Percentiles rank a stretch among this genome's conserved stretches.
Conservation (phyloP, 2,888 invertebrate genomes). For the Smittia aterrima region DNA sequence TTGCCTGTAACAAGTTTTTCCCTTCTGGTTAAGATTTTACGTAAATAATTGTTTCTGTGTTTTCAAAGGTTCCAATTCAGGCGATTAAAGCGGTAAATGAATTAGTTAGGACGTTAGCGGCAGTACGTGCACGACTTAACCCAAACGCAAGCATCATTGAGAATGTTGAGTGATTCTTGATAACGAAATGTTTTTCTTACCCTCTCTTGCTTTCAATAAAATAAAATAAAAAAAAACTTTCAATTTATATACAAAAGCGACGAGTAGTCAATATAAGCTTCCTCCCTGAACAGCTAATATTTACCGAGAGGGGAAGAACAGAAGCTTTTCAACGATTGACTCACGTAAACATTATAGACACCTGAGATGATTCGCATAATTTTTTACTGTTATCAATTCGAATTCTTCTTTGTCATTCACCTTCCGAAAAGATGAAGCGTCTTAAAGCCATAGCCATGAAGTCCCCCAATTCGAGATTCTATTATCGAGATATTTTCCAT, state of each 20-base stretch:
- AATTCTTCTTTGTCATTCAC: neutral
- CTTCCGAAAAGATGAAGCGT: neutral
- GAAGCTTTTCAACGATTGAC: no score
- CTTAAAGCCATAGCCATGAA: no score
- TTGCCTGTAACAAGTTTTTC: no score
- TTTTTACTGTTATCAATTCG: neutral
- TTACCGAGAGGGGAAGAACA: no score
- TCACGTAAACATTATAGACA: neutral
- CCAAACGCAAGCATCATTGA: neutral
- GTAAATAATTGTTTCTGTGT: neutral
- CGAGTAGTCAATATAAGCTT: no score
- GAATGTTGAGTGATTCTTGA: neutral
- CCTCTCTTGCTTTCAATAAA: no score
- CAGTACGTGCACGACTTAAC: neutral
- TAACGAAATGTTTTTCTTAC: no score
- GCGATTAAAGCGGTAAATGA: neutral
- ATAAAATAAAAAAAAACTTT: no score
- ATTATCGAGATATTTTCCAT: no score
- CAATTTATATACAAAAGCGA: no score
- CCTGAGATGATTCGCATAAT: slow-evolving; percentile 6
- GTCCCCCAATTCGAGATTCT: no score
- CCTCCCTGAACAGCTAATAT: no score
- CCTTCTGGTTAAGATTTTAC: neutral
- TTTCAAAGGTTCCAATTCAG: neutral
- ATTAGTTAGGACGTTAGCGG: neutral